Conservation (phyloP, 1,140 invertebrate species). For the Drosophila mojavensis region DNA sequence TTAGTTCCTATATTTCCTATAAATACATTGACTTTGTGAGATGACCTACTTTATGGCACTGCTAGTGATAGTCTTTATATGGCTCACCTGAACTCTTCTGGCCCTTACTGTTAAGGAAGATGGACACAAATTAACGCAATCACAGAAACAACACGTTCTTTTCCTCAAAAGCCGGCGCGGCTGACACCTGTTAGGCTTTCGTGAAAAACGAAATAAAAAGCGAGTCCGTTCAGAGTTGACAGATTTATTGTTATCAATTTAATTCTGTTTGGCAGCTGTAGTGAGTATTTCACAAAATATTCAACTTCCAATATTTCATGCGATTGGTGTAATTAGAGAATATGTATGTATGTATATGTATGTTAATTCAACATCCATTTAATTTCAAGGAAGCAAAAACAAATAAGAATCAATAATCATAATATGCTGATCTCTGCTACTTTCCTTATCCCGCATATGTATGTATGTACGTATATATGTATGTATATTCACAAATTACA, state of each 20-base stretch:
- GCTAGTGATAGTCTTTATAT: no score
- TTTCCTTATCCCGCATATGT: background rate
- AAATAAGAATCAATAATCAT: conserved; percentile 69
- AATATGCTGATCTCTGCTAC: conserved; percentile 40
- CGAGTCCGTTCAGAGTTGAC: no score
- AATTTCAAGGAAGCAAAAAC: conserved; percentile 7
- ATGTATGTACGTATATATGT: background rate
- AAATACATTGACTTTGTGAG: background rate
- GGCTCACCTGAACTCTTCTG: background rate
- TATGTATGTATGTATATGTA: background rate
- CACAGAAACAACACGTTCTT: conserved; percentile 29
- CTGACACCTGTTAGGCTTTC: conserved; percentile 36
- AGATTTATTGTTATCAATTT: no score
- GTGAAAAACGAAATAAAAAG: background rate
- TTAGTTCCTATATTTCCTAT: conserved; percentile 8
- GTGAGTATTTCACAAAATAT: no score
- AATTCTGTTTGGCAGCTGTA: no score
- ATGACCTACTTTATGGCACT: conserved; percentile 14
- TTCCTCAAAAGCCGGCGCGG: background rate
- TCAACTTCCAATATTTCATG: no score
- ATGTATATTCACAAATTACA: background rate
- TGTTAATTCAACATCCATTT: background rate
- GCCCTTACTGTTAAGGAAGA: background rate
- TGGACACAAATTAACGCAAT: conserved; percentile 31
- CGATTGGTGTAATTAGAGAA: background rate